phyloP scores from a whole-genome alignment of 2,797 vertebrate genomes.

The Enteromius thamalakanensis region DNA sequence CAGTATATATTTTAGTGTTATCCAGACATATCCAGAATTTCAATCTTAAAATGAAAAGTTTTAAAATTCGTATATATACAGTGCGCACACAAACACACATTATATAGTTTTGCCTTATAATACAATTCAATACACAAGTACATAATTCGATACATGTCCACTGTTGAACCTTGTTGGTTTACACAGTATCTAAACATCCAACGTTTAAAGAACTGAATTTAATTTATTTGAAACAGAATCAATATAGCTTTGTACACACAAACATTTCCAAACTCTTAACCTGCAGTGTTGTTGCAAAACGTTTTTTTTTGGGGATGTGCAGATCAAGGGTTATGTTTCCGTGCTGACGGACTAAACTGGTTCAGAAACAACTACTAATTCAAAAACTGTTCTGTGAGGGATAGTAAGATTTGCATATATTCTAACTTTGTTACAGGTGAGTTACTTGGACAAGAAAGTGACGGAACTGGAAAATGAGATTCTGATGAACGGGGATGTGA shows the following conservation, averaged over 20 bases:
- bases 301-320: background rate
- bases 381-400: background rate
- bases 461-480: constrained; percentile 92
- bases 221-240: background rate
- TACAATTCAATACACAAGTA: background rate
- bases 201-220: background rate
- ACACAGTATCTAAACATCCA: background rate
- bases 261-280: background rate
- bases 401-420: background rate
- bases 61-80: too few relatives aligned
- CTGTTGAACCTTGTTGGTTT: background rate
- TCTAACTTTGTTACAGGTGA: constrained; percentile 75
- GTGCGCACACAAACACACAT: too few relatives aligned
- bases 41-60: too few relatives aligned
- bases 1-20: background rate
- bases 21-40: background rate
- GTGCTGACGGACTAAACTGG: background rate
- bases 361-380: background rate
- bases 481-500: constrained; percentile 86
- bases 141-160: background rate
- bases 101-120: background rate
- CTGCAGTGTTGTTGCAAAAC: background rate
- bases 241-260: background rate
- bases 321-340: background rate
- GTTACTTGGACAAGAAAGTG: constrained; percentile 91